Base-by-base conservation (phyloP, 1,140 invertebrate species). In the Drosophila jambulina region DNA sequence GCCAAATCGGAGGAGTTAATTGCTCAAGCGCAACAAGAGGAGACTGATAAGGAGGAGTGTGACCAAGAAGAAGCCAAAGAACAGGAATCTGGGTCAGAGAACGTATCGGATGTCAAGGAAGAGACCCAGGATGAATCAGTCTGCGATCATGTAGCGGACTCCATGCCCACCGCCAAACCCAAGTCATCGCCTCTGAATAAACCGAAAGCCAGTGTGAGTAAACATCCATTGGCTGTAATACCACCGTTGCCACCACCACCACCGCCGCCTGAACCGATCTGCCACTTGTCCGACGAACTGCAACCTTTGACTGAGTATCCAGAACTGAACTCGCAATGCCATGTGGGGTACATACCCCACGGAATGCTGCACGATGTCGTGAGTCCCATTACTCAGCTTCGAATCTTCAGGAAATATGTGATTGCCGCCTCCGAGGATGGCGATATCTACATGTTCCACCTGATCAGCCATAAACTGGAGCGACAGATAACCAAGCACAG, bases 351-450 rank as follows among this genome's bases (percentile, higher is more conserved):
- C 15, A 56, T 92, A 29, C 72, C 69, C 3, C 60, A 43, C 19
- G 90, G 92, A 4, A 59, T 42, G n/a, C 62, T 93, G 27, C 59
- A 49, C 43, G 68, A 61, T 13, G 72, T 86, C 9, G 51, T 36
- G 6, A 80, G 81, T 51, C 71, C 91, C 23, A 91, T 93, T n/a
- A 85, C 87, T 4, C 83, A 93, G 48, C 79, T 93, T 45, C 57
- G 74, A 23, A 61, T 92, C 25, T 76, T 79, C 43, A 80, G 78
- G 43, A 48, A 78, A 42, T 63, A 61, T 17, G 81, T 92, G 7
- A 60, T 95, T 38, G 94, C 94, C 13, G 93, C 94, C 0, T 93
- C 94, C 27, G 86, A 94, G 13, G 94, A 94, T 72, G 94, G 94
- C 19, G 94, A 94, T 75, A 91, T 95, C 4, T 95, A 94, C 72